Evolutionary conservation across 2,113 vertebrate species (phyloP), one percentile per base, ranked within the genome.

Genomic region (Lota lota): DNA sequence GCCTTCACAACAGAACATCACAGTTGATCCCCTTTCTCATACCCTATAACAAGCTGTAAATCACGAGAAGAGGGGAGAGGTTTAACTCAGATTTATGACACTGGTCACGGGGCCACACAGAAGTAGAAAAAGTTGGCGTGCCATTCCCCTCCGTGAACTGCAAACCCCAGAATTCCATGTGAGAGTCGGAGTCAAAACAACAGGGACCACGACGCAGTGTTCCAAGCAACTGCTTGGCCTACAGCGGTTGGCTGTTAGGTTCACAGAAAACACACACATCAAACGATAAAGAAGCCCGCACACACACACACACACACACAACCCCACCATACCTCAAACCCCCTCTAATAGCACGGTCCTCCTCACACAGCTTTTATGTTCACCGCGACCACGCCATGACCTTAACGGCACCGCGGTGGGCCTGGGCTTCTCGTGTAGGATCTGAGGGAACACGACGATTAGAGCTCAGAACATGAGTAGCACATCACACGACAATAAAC

Each of bases 191-290:
- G n/a, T 11, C 28, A 76, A 56, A 47, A 22, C 50, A 50, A 68
- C 22, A 18, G 8, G 75, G 77, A 6, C 7, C 28, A 3, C 50
- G 72, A 63, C 22, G 33, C 81, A 83, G 67, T 68, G 75, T 63
- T 47, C 40, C 40, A 47, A 47, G 72, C 10, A 53, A 73, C 81
- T 83, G 51, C 67, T 22, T 66, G 75, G 67, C 63, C 73, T 79
- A 69, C 79, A 72, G 73, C 79, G 74, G 74, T 83, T 76, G 59
- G 62, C 61, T 51, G 72, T 54, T 69, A 66, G 58, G 79, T 20
- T 81, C 70, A 74, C 62, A 64, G 33, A 53, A 83, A 63, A 77
- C 57, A 60, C 36, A 61, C 59, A 69, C 66, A 66, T 79, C 74
- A 78, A 78, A 84, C 74, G 10, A 47, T 47, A 14, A 47, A 67